A percentile compares a stretch with the other conserved stretches of the same genome.
Conservation (phyloP, 1,140 invertebrate species). For the Galendromus occidentalis region DNA sequence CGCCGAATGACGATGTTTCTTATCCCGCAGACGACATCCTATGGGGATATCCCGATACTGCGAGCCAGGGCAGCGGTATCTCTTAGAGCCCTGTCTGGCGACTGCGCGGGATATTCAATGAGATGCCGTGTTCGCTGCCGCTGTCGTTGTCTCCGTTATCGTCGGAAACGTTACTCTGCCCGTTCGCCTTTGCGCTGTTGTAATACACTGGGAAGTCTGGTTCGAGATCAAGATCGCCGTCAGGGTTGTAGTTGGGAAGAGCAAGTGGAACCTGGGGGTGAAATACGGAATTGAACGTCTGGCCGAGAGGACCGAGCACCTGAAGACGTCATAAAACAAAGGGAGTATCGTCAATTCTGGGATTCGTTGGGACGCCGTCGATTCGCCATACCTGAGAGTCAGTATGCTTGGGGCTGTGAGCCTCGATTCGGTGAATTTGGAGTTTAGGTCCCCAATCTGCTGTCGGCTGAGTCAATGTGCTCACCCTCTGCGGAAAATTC, state of each 20-base stretch:
- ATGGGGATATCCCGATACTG: no score
- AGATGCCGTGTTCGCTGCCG: constrained; percentile 10
- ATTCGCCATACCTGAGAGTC: constrained; percentile 17
- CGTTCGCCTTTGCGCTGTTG: constrained; percentile 9
- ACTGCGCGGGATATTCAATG: constrained; percentile 9
- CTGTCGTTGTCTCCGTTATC: constrained; percentile 3
- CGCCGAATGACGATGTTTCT: no score
- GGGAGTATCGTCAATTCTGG: background rate
- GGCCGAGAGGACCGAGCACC: no score
- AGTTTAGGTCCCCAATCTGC: constrained; percentile 41
- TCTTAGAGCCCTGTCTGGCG: constrained; percentile 2
- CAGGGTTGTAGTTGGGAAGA: constrained; percentile 19
- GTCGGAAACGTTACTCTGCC: background rate
- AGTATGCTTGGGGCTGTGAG: constrained; percentile 21
- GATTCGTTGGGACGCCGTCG: no score
- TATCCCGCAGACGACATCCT: no score
- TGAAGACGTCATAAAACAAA: no score
- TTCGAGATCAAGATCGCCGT: constrained; percentile 18
- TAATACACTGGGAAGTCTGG: constrained; percentile 9
- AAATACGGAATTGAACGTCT: no score
- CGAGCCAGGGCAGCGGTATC: background rate
- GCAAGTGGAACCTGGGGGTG: constrained; percentile 20
- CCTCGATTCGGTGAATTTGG: constrained; percentile 21
- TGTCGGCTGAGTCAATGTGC: constrained; percentile 38
- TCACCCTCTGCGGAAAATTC: constrained; percentile 30